Evolutionary conservation across 2,888 invertebrate genomes (phyloP).

Genomic region (Hemicrepidius hirtus): DNA sequence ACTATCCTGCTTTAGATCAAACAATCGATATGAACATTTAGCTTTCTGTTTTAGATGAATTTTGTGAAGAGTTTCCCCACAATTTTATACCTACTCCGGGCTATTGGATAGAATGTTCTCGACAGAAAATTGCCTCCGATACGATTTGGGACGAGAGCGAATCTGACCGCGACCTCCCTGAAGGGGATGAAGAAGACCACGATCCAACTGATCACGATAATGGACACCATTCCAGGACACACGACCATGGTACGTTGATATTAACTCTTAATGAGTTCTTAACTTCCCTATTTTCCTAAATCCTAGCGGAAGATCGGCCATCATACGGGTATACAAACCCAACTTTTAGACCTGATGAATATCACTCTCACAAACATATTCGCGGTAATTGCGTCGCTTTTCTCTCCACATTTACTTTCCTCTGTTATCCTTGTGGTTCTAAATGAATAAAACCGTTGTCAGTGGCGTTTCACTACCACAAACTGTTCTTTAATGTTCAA

Average conservation of each 20-base stretch:
- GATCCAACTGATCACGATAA: conserved; percentile 70
- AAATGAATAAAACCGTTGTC: not conserved
- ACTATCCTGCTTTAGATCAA: conserved; percentile 3
- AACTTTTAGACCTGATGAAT: not conserved
- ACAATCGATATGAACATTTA: conserved; percentile 6
- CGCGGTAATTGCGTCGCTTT: conserved; percentile 16
- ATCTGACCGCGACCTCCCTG: conserved; percentile 82
- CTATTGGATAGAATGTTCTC: conserved; percentile 97
- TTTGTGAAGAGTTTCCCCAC: conserved; percentile 95
- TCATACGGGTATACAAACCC: conserved; percentile 12
- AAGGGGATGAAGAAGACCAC: conserved; percentile 71
- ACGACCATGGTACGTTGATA: conserved; percentile 56
- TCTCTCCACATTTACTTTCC: not conserved
- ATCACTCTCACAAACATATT: conserved; percentile 12
- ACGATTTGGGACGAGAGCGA: conserved; percentile 91
- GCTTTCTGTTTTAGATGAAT: conserved; percentile 82
- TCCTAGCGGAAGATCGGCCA: not conserved
- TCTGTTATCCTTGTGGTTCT: not conserved
- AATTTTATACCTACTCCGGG: conserved; percentile 93
- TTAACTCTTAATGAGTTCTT: conserved; percentile 24
- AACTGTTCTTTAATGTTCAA: no score
- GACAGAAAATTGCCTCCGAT: conserved; percentile 88
- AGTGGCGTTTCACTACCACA: no score
- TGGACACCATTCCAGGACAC: conserved; percentile 61
- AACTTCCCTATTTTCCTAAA: conserved; percentile 24